Evolutionary conservation across 1,140 invertebrate species (phyloP), one percentile per base, ranked within the genome.

Genomic region (Lycorma delicatula): DNA sequence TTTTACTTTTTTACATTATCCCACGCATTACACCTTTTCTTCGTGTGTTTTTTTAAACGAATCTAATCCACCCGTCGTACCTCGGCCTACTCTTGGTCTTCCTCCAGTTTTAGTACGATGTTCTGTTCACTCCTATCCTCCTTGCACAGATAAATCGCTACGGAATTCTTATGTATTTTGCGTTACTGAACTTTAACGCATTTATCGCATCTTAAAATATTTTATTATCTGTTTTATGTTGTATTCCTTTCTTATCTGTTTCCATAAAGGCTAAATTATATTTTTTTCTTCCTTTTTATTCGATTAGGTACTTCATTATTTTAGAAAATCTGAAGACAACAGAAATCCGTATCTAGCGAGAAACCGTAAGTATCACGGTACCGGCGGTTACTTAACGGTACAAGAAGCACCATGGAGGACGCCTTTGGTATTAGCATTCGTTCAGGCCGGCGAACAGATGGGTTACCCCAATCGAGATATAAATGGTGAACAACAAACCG

Each of bases 381-480:
- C 74, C 0, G 87, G 86, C 13, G 90, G 89, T 0, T 84, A 84
- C 27, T 64, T 91, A 6, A 91, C 89, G 0, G 86, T 92, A 0
- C 86, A 91, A 72, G 89, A 91, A 66, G 82, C 88, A 0, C 88
- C 88, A 0, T 89, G 86, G 89, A 79, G 81, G 51, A 88, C 87
- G 0, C 89, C 89, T 0, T 64, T 92, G 22, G 87, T 86, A 0
- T 78, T 84, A 0, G 82, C 88, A 0, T 92, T 92, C 65, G 83
- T 94, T 16, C 84, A 94, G 72, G 87, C 91, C 0, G 92, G 91
- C 0, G 76, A 79, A 12, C 87, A 95, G 71, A 77, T 92, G 31
- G 93, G 93, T 12, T 97, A 95, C 67, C 83, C 86, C 58, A 90
- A 84, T 66, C 79, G 87, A 46, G 91, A 94, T 67, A 89, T 93